Evolutionary conservation across 2,888 invertebrate genomes (phyloP).

Genomic region (Epinotia nisella): DNA sequence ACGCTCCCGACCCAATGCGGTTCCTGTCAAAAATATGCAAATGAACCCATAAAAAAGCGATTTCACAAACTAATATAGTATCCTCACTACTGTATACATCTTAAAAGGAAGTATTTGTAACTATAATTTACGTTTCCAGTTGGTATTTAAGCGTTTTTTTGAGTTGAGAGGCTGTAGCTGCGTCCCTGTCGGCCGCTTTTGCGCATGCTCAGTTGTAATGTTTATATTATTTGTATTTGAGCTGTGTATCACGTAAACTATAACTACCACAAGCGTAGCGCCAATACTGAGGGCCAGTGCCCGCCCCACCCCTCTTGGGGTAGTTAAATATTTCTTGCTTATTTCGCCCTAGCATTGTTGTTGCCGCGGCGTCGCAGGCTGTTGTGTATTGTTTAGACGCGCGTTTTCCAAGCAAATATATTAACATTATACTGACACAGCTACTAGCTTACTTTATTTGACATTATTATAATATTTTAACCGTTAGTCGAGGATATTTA

Average conservation of each 20-base stretch:
- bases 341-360: conserved; percentile 85
- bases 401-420: conserved; percentile 72
- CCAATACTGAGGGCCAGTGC: conserved; percentile 83
- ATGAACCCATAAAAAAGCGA: conserved; percentile 80
- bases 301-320: conserved; percentile 81
- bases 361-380: conserved; percentile 80
- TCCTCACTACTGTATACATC: conserved; percentile 60
- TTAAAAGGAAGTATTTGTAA: conserved; percentile 49
- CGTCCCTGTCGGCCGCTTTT: conserved; percentile 71
- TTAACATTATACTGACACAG: conserved; percentile 58
- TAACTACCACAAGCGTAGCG: conserved; percentile 85
- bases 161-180: conserved; percentile 52
- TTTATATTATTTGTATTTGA: conserved; percentile 86
- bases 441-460: conserved; percentile 44
- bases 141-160: conserved; percentile 33
- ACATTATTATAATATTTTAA: conserved; percentile 43
- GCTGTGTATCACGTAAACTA: conserved; percentile 86
- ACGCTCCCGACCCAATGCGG: conserved; percentile 54
- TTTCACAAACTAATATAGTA: conserved; percentile 55
- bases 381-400: conserved; percentile 83
- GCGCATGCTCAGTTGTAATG: conserved; percentile 84
- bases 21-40: conserved; percentile 83
- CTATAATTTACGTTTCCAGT: conserved; percentile 27
- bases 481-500: conserved; percentile 49
- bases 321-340: conserved; percentile 86